phyloP scores from a whole-genome alignment of 2,888 invertebrate genomes.

The Macropis europaea region DNA sequence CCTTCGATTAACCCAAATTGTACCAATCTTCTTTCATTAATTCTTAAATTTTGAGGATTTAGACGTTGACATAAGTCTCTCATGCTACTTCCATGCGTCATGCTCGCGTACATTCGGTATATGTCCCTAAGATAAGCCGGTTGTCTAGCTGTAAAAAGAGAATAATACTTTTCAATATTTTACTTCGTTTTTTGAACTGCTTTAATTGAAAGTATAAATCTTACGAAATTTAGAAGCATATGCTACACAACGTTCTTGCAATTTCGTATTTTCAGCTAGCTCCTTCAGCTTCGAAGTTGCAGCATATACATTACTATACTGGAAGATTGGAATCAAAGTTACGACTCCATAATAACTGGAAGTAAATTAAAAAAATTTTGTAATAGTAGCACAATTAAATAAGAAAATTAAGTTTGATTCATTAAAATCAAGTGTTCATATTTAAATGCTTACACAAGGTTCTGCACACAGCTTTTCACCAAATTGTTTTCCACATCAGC shows the following conservation, averaged over 20 bases:
- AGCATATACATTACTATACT: slow-evolving; percentile 93
- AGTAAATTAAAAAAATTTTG: slow-evolving; percentile 34
- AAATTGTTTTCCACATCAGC: slow-evolving; percentile 96
- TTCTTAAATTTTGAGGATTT: slow-evolving; percentile 87
- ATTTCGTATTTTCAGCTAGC: slow-evolving; percentile 84
- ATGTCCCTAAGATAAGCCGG: slow-evolving; percentile 86
- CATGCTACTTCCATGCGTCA: slow-evolving; percentile 89
- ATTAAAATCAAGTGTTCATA: too few species aligned
- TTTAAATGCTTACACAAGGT: slow-evolving; percentile 85
- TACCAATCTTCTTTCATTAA: slow-evolving; percentile 90
- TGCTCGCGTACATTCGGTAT: slow-evolving; percentile 88
- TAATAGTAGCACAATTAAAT: background rate
- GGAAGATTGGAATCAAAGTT: slow-evolving; percentile 88
- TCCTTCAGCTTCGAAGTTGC: slow-evolving; percentile 87
- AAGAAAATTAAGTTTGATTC: too few species aligned
- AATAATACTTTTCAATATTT: background rate
- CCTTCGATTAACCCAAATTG: slow-evolving; percentile 94
- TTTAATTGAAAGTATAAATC: slow-evolving; percentile 55
- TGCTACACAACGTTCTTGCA: slow-evolving; percentile 88
- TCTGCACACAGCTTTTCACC: slow-evolving; percentile 96
- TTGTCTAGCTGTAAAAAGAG: slow-evolving; percentile 82
- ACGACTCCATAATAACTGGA: slow-evolving; percentile 86
- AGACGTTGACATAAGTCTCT: slow-evolving; percentile 87
- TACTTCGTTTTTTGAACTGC: background rate
- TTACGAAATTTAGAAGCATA: slow-evolving; percentile 86